Base-by-base conservation (phyloP, 2,888 invertebrate species). In the Aspidapion aeneum region DNA sequence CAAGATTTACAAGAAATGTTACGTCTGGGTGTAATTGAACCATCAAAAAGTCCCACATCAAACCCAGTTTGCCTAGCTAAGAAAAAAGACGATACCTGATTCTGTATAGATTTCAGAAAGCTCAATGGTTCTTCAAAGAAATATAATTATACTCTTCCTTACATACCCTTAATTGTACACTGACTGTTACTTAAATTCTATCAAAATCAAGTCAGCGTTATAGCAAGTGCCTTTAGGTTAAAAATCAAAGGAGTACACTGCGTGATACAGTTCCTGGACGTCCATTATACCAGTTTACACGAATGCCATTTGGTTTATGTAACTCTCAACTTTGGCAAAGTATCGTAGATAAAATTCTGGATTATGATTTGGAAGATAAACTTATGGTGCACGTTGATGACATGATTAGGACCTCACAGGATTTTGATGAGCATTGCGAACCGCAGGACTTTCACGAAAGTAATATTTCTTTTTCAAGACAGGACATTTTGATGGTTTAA, bases 161-260 rank as follows among this genome's bases (percentile, higher is more conserved):
- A n/a, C n/a, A n/a, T n/a, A n/a, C 19, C 57, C 57, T 19, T n/a
- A 19, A 19, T 21, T 21, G 5, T 57, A 57, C n/a, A 21, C 20
- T 48, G 49, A 9, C 9, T 12, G n/a, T 9, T 57, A 19, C 18
- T 18, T 57, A 9, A 57, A 21, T 19, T 19, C 57, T n/a, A 57
- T 58, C 22, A 58, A 62, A 18, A 52, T 62, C n/a, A 63, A 63
- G 18, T 63, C 58, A 7, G 59, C 55, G 16, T 57, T 57, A 19
- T 57, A 21, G 21, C 57, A 57, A 19, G 57, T 57, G 7, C 19
- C 57, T 20, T 9, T 57, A n/a, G 9, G 21, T 18, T 7, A 9
- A 57, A 18, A n/a, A 18, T 57, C 57, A 9, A 57, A 57, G 17
- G 57, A 57, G 7, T 57, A 57, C 57, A 62, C 58, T 12, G 58